A percentile compares a stretch with the other conserved stretches of the same genome.
These are phyloP conservation scores for Brachionus rubens DNA, from an alignment of 1,140 invertebrate genomes.

Conservation along the genomic window DNA sequence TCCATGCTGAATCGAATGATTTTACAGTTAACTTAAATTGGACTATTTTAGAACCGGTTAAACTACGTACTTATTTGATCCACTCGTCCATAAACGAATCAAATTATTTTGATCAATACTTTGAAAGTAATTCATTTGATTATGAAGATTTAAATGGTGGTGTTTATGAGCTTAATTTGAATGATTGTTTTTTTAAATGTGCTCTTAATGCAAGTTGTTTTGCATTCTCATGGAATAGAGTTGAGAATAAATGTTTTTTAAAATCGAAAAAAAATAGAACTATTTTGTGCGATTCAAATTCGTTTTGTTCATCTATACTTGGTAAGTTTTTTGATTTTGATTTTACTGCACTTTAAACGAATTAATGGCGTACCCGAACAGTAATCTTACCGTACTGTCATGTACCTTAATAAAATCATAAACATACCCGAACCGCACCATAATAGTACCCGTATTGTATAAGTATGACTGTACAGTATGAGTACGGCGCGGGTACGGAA, in stretches of 20 bases:
- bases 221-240: constrained; percentile 22
- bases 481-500: too few species aligned
- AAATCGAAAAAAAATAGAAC: background rate
- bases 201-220: constrained; percentile 3
- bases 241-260: constrained; percentile 13
- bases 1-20: constrained; percentile 2
- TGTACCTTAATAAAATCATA: too few species aligned
- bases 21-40: constrained; percentile 29
- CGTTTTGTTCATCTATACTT: constrained; percentile 13
- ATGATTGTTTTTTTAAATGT: constrained; percentile 32
- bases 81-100: constrained; percentile 40
- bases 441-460: too few species aligned
- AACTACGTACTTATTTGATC: constrained; percentile 38
- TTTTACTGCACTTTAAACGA: too few species aligned
- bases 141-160: background rate
- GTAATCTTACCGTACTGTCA: too few species aligned
- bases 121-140: constrained; percentile 12
- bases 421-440: too few species aligned
- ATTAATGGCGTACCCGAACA: too few species aligned
- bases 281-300: background rate
- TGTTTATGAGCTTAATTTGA: background rate
- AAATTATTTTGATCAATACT: constrained; percentile 35
- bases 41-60: constrained; percentile 4
- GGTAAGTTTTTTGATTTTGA: constrained; percentile 10
- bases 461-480: too few species aligned